Evolutionary conservation across 2,797 vertebrate genomes (phyloP).

Genomic region (Pempheris klunzingeri): DNA sequence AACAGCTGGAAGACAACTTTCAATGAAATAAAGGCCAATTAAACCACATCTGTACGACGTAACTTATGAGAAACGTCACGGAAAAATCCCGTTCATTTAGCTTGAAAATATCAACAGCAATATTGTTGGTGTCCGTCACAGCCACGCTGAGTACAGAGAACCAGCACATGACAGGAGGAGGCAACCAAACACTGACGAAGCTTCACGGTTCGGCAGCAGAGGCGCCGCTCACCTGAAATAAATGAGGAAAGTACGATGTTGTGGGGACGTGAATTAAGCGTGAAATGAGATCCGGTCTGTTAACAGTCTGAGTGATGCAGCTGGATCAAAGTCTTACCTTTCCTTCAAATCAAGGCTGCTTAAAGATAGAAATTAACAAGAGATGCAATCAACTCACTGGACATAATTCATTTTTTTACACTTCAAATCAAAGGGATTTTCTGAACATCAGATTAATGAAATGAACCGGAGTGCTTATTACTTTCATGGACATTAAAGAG

Average conservation of each 20-base stretch:
- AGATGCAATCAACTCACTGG: slow-evolving; percentile 67
- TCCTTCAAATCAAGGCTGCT: slow-evolving; percentile 93
- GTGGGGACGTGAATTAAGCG: neutral
- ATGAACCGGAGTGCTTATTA: neutral
- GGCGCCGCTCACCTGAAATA: neutral
- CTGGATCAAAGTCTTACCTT: slow-evolving; percentile 88
- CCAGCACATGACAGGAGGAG: too few relatives aligned
- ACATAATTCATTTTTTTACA: neutral
- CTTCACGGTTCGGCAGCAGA: neutral
- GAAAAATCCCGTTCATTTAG: neutral
- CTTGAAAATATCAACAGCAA: too few relatives aligned
- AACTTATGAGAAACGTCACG: neutral
- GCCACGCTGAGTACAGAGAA: too few relatives aligned
- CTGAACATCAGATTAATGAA: neutral
- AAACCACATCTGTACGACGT: neutral
- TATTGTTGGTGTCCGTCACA: too few relatives aligned
- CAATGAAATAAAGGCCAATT: neutral
- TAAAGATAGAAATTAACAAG: slow-evolving; percentile 86
- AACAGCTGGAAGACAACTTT: neutral
- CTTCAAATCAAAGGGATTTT: neutral
- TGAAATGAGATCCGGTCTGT: slow-evolving; percentile 19
- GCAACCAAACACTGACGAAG: neutral
- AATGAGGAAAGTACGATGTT: neutral
- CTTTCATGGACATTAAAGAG: neutral
- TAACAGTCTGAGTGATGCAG: neutral